Base-by-base conservation (phyloP, 2,113 vertebrate genomes). In the Vulpes ferrilata region DNA sequence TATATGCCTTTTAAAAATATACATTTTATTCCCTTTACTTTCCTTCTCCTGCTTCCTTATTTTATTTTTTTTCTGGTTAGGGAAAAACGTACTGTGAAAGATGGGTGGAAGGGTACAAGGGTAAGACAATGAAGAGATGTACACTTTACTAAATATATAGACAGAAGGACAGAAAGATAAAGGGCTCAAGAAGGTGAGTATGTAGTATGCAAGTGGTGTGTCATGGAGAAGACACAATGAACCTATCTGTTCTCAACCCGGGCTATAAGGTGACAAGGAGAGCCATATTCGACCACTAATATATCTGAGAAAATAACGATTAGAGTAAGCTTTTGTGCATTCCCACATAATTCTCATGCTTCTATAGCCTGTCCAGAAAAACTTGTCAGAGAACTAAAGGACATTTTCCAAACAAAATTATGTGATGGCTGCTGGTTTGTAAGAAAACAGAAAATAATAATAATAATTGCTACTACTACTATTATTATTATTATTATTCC, bases 401-500 rank as follows among this genome's bases (percentile, higher is more conserved):
- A 19, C 1, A 76, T 93, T 97, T 93, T 90, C n/a, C 25, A 85
- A 93, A 76, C 13, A 95, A 81, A 62, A 53, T 91, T 84, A 69
- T 9, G 2, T 51, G 25, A 38, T 67, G 55, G 22, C 11, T 90
- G 13, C 51, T 83, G 17, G 55, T 73, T 92, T 73, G 2, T 23
- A 79, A 48, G 22, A 94, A 86, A 94, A 71, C 6, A 88, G 4
- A 89, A 92, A 92, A 82, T 76, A 88, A 71, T 25, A 80, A 80
- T 60, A 91, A 48, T 13, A 62, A 53, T n/a, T 82, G 93, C 81
- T 76, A 71, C 60, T 71, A 53, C 43, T 87, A 95, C 81, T 76
- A 71, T 51, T 73, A 71, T 23, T 64, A 30, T 20, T 85, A 78
- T n/a, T 85, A 51, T 57, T 73, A 67, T 59, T 88, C 38, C 43